Conservation (phyloP, 2,888 invertebrate species). For the Catocala nupta region DNA sequence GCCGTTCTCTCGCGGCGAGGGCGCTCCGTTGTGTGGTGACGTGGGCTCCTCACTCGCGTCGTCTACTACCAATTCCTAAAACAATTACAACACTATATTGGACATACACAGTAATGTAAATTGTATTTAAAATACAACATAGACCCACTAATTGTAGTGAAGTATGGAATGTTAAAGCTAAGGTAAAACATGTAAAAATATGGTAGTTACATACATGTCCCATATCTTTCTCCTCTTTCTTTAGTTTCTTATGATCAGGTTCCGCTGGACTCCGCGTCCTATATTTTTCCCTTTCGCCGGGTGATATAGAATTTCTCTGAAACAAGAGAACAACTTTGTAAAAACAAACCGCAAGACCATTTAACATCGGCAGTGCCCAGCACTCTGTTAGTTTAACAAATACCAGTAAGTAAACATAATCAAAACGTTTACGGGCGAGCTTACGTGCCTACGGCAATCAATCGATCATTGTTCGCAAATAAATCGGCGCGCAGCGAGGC, state of each 20-base stretch:
- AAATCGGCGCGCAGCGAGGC: slow-evolving; percentile 84
- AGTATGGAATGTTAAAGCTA: no score
- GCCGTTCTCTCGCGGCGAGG: slow-evolving; percentile 95
- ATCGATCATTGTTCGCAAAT: slow-evolving; percentile 87
- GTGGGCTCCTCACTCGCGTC: slow-evolving; percentile 97
- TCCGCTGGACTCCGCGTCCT: slow-evolving; percentile 93
- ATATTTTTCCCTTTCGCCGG: slow-evolving; percentile 94
- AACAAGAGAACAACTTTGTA: slow-evolving; percentile 65
- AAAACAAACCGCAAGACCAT: slow-evolving; percentile 57
- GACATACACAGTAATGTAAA: no score
- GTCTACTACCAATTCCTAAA: slow-evolving; percentile 97
- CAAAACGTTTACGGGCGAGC: slow-evolving; percentile 82
- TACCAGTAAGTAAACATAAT: slow-evolving; percentile 82
- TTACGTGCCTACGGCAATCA: slow-evolving; percentile 82
- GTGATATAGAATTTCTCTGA: slow-evolving; percentile 95
- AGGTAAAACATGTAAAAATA: no score
- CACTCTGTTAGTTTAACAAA: slow-evolving; percentile 73
- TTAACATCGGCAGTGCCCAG: slow-evolving; percentile 60
- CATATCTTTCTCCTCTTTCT: slow-evolving; percentile 94
- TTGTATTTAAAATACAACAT: neutral
- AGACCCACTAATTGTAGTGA: neutral
- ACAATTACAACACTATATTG: slow-evolving; percentile 58
- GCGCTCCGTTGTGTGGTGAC: slow-evolving; percentile 95
- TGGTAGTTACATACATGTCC: slow-evolving; percentile 89
- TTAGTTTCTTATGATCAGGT: slow-evolving; percentile 90